Conservation (phyloP, 2,888 invertebrate genomes). For the Nemotelus pantherinus region DNA sequence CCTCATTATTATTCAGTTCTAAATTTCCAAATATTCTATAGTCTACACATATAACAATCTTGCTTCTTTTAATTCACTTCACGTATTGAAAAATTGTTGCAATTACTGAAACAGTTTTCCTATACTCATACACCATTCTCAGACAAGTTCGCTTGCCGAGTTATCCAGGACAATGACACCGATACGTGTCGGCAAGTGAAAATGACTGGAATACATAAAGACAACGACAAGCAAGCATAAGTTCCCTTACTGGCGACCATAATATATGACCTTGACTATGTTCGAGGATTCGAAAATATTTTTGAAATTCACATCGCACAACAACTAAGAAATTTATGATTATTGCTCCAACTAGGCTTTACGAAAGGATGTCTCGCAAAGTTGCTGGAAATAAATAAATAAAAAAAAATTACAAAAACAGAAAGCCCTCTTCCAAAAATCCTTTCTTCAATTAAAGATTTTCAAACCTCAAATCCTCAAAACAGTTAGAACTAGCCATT, state of each 20-base stretch:
- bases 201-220: too few species aligned
- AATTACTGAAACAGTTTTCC: conserved; percentile 30
- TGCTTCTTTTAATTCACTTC: conserved; percentile 32
- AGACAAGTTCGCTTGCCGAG: conserved; percentile 7
- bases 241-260: background rate
- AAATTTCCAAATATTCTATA: too few species aligned
- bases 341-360: too few species aligned
- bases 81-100: conserved; percentile 41
- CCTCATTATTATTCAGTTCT: too few species aligned
- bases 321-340: background rate
- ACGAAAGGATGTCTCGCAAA: too few species aligned
- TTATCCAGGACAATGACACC: conserved; percentile 5
- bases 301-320: background rate
- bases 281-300: background rate
- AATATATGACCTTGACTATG: conserved; percentile 6
- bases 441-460: too few species aligned
- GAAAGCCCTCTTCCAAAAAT: too few species aligned
- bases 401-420: too few species aligned
- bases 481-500: too few species aligned
- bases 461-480: too few species aligned
- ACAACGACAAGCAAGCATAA: too few species aligned
- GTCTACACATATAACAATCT: background rate
- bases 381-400: too few species aligned
- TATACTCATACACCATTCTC: conserved; percentile 13
- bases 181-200: background rate